phyloP scores from a whole-genome alignment of 2,113 vertebrate species.

The Boulengeromyrus knoepffleri region DNA sequence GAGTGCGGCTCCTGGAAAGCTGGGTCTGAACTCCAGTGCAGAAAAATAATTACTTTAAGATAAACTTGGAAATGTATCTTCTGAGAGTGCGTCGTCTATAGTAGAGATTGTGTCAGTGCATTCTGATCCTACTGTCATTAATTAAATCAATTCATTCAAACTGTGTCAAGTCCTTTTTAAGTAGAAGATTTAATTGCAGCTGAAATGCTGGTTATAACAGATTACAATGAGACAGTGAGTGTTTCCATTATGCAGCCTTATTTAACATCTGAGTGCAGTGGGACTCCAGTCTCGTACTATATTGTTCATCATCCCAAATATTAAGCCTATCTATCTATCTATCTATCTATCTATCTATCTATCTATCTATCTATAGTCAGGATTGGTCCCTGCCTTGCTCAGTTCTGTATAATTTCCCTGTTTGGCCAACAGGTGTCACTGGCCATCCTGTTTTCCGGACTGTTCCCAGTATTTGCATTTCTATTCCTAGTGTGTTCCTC shows the following conservation, averaged over 20 bases:
- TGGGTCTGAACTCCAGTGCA: neutral
- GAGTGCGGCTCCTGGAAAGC: neutral
- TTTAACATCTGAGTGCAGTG: neutral
- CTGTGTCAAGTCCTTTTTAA: neutral
- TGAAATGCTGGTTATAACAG: neutral
- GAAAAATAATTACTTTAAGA: conserved; percentile 6
- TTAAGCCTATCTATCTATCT: neutral
- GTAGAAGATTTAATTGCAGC: neutral
- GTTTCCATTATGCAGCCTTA: neutral
- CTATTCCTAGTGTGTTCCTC: neutral
- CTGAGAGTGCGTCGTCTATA: neutral
- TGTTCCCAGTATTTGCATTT: neutral
- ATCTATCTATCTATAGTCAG: neutral
- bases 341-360: neutral
- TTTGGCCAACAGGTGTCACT: neutral
- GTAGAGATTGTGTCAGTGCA: neutral
- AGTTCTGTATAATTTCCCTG: neutral
- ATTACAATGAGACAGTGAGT: neutral
- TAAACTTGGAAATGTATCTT: neutral
- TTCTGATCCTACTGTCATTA: neutral
- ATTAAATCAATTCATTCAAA: neutral
- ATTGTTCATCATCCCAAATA: neutral
- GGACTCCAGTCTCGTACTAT: neutral
- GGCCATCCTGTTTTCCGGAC: neutral
- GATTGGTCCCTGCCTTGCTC: neutral